Percentiles rank a stretch among this genome's conserved stretches.
phyloP scores from a whole-genome alignment of 2,797 vertebrate species.

The Emys orbicularis region DNA sequence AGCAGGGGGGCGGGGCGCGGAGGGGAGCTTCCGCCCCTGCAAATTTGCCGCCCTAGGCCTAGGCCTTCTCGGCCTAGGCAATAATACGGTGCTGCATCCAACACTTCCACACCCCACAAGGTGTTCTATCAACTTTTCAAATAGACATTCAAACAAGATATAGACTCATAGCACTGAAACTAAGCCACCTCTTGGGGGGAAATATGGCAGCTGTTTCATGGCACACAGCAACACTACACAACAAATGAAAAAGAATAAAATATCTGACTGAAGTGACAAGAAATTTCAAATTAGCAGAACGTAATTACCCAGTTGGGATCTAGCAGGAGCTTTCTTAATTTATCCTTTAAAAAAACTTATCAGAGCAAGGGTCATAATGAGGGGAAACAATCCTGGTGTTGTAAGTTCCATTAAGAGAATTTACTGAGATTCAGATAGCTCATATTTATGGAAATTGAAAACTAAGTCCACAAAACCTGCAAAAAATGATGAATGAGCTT shows the following conservation, averaged over 20 bases:
- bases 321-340: accelerated
- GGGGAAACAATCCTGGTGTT: accelerated
- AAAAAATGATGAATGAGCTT: accelerated
- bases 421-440: accelerated
- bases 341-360: not conserved
- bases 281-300: accelerated
- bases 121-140: not conserved
- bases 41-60: too few relatives aligned
- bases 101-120: not conserved
- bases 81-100: not conserved
- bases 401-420: not conserved
- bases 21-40: too few relatives aligned
- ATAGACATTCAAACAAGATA: not conserved
- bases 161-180: not conserved
- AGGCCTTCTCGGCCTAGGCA: too few relatives aligned
- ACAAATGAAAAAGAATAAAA: not conserved
- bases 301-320: accelerated
- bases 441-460: not conserved
- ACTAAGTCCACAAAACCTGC: not conserved
- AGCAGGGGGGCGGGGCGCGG: too few relatives aligned
- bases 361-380: accelerated
- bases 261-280: not conserved
- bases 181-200: not conserved
- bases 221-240: not conserved
- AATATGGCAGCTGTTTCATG: not conserved